These are phyloP conservation scores for Microctenopoma stevenorrisi DNA, from an alignment of 2,797 vertebrate species.

Conservation along the genomic window DNA sequence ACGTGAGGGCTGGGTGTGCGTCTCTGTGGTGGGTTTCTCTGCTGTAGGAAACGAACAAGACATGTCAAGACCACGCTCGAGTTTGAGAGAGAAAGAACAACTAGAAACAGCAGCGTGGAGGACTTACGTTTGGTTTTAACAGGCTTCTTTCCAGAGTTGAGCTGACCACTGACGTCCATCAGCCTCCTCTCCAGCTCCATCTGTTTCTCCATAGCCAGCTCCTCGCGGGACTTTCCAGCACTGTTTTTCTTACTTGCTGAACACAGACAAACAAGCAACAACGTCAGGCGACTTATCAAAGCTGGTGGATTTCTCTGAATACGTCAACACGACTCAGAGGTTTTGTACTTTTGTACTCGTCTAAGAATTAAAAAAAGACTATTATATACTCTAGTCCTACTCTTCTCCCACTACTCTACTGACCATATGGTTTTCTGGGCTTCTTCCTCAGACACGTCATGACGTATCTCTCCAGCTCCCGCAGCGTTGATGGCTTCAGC, in stretches of 20 bases:
- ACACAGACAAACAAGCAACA: constrained; percentile 11
- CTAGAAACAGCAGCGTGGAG: not conserved
- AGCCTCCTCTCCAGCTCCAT: constrained; percentile 91
- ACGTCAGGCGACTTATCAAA: not conserved
- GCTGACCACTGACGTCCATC: constrained; percentile 94
- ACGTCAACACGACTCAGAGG: not conserved
- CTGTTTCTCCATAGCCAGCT: constrained; percentile 93
- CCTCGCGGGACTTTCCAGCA: constrained; percentile 92
- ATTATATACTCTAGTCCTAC: too few relatives aligned
- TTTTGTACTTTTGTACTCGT: too few relatives aligned
- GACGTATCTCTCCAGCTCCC: constrained; percentile 93
- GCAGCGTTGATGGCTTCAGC: constrained; percentile 92
- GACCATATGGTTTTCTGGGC: constrained; percentile 90
- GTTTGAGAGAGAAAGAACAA: too few relatives aligned
- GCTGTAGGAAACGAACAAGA: constrained; percentile 64
- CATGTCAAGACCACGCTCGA: not conserved
- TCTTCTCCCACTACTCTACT: constrained; percentile 29
- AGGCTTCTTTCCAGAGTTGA: constrained; percentile 94
- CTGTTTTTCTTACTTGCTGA: constrained; percentile 86
- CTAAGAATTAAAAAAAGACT: too few relatives aligned
- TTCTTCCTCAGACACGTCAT: constrained; percentile 95
- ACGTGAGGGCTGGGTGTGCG: constrained; percentile 84
- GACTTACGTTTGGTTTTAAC: constrained; percentile 89
- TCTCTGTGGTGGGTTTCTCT: constrained; percentile 85
- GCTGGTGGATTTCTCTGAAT: not conserved